A percentile compares a stretch with the other conserved stretches of the same genome.
Conservation (phyloP, 2,113 vertebrate genomes). For the Melanerpes formicivorus region DNA sequence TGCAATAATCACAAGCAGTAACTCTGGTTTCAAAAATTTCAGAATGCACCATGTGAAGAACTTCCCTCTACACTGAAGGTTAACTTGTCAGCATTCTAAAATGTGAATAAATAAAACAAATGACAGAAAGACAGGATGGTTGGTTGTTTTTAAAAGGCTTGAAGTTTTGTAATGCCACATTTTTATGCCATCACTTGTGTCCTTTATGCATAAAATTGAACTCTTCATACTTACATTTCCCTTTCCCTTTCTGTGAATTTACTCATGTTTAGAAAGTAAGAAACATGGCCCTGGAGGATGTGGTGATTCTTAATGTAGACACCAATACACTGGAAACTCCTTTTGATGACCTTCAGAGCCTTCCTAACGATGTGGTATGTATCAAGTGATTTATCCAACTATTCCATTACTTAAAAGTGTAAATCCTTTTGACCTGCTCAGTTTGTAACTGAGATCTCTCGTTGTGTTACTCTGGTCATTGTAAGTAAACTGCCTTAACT, state of each 20-base stretch:
- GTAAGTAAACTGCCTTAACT: background rate
- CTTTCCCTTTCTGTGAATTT: background rate
- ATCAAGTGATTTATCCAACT: background rate
- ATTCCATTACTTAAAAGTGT: background rate
- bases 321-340: conserved; percentile 96
- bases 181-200: background rate
- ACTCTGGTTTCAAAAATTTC: background rate
- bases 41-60: background rate
- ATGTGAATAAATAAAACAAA: background rate
- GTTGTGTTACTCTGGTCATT: rapidly evolving
- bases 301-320: conserved; percentile 94
- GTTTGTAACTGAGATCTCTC: background rate
- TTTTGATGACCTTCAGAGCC: conserved; percentile 94
- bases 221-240: background rate
- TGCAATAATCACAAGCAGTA: background rate
- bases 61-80: background rate
- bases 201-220: background rate
- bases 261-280: conserved; percentile 84
- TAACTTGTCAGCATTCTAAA: background rate
- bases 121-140: background rate
- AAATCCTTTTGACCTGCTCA: background rate
- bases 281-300: conserved; percentile 88
- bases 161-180: background rate
- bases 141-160: background rate
- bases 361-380: conserved; percentile 95